phyloP scores from a whole-genome alignment of 2,113 vertebrate species.

The Archocentrus centrarchus region DNA sequence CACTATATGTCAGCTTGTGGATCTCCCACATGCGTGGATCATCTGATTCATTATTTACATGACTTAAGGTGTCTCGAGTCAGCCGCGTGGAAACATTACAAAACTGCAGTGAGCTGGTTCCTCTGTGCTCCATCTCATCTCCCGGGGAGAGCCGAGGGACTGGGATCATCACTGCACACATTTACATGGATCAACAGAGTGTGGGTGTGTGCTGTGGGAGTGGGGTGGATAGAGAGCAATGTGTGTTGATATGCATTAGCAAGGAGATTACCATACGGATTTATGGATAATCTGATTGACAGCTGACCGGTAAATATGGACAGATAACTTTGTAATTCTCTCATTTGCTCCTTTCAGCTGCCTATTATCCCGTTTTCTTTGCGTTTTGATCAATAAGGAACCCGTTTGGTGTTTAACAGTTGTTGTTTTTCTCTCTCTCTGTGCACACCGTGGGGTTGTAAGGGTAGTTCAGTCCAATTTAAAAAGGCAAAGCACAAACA shows the following conservation, averaged over 20 bases:
- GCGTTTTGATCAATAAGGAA: conserved; percentile 21
- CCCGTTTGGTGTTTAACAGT: neutral
- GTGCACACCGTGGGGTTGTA: neutral
- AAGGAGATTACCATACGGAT: conserved; percentile 68
- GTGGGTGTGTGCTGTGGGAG: conserved; percentile 3
- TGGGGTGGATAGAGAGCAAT: conserved; percentile 19
- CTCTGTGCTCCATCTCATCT: conserved; percentile 59
- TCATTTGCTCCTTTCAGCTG: conserved; percentile 28
- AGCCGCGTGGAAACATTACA: conserved; percentile 73
- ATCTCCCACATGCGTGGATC: conserved; percentile 56
- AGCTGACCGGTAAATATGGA: conserved; percentile 77
- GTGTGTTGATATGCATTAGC: conserved; percentile 61
- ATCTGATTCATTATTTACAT: conserved; percentile 82
- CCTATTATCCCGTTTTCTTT: conserved; percentile 23
- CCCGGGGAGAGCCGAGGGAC: conserved; percentile 61
- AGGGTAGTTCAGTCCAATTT: neutral
- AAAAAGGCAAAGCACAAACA: neutral
- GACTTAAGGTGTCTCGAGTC: conserved; percentile 74
- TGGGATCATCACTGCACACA: conserved; percentile 51
- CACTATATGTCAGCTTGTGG: conserved; percentile 58
- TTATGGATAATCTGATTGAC: conserved; percentile 82
- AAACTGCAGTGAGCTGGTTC: conserved; percentile 79
- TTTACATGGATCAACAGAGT: conserved; percentile 70
- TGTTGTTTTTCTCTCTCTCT: neutral
- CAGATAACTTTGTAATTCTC: conserved; percentile 56